Percentiles rank a stretch among this genome's conserved stretches.
phyloP scores from a whole-genome alignment of 92 coral and sea anemone genomes.

The Bergia sp. region DNA sequence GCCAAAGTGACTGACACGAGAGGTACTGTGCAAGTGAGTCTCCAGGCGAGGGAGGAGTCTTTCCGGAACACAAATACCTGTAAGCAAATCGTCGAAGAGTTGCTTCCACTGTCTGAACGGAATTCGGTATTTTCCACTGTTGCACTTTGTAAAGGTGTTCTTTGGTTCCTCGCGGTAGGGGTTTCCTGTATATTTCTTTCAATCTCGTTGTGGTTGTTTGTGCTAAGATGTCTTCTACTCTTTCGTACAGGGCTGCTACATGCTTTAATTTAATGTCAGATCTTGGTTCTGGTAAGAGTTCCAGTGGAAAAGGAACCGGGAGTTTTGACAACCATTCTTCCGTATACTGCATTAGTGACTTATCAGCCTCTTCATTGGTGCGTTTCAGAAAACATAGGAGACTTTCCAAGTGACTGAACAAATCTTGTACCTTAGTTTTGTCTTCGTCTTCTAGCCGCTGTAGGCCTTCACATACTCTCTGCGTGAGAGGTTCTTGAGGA shows the following conservation, averaged over 20 bases:
- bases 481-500: slow-evolving; percentile 25
- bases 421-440: slow-evolving; percentile 14
- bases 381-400: slow-evolving; percentile 27
- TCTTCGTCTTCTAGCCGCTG: slow-evolving; percentile 21
- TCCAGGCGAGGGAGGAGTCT: slow-evolving; percentile 11
- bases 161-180: slow-evolving; percentile 24
- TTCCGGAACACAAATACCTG: slow-evolving; percentile 44
- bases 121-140: slow-evolving; percentile 1
- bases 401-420: slow-evolving; percentile 28
- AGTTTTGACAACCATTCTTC: slow-evolving; percentile 34
- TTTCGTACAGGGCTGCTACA: slow-evolving; percentile 48
- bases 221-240: slow-evolving; percentile 44
- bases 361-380: slow-evolving; percentile 16
- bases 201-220: slow-evolving; percentile 35
- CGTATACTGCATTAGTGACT: slow-evolving; percentile 21
- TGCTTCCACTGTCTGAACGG: slow-evolving; percentile 26
- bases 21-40: slow-evolving; percentile 32
- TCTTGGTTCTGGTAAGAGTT: slow-evolving; percentile 40
- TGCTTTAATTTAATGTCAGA: slow-evolving; percentile 37
- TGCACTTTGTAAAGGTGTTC: background rate
- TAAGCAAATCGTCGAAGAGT: slow-evolving; percentile 44
- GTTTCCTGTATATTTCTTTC: slow-evolving; percentile 5
- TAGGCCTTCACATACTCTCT: background rate
- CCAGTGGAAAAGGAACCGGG: slow-evolving; percentile 43
- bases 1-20: slow-evolving; percentile 36